Percentiles rank a stretch among this genome's conserved stretches.
Evolutionary conservation across 2,797 vertebrate species (phyloP).

Genomic region (Sebastes cheni): DNA sequence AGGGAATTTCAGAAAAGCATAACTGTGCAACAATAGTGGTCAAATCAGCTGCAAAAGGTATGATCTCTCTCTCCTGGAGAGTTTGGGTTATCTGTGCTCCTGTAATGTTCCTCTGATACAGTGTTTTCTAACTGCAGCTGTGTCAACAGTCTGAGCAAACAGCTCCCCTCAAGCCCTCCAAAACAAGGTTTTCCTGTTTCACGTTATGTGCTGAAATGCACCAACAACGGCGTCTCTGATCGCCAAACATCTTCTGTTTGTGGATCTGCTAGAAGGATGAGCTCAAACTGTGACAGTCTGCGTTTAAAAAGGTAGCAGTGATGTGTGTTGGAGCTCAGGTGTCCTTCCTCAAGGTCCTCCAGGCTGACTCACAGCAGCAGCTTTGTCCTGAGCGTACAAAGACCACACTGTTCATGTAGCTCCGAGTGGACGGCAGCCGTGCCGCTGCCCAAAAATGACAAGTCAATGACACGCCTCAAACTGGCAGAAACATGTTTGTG

Average conservation of each 20-base stretch:
- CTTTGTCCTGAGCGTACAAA: slow-evolving; percentile 80
- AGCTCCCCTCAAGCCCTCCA: background rate
- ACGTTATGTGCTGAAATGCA: background rate
- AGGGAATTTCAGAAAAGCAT: slow-evolving; percentile 4
- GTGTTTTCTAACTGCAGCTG: slow-evolving; percentile 31
- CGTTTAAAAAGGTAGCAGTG: slow-evolving; percentile 4
- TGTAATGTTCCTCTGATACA: background rate
- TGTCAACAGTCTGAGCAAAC: slow-evolving; percentile 45
- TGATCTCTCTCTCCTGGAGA: background rate
- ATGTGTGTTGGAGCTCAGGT: slow-evolving; percentile 58
- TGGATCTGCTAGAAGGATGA: slow-evolving; percentile 2
- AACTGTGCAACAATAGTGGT: background rate
- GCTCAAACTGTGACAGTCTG: background rate
- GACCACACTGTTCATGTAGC: slow-evolving; percentile 67
- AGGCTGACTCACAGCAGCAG: slow-evolving; percentile 69
- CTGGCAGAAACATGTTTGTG: slow-evolving; percentile 5
- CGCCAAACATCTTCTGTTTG: background rate
- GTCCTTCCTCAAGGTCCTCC: slow-evolving; percentile 67
- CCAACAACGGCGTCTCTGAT: background rate
- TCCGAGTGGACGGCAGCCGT: background rate
- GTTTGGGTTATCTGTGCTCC: background rate
- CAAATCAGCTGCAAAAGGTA: rapidly evolving
- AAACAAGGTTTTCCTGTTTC: slow-evolving; percentile 6
- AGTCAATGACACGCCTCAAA: slow-evolving; percentile 44
- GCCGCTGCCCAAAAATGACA: slow-evolving; percentile 48